A percentile compares a stretch with the other conserved stretches of the same genome.
Conservation (phyloP, 2,113 vertebrate genomes). For the Pachyramphus minor region DNA sequence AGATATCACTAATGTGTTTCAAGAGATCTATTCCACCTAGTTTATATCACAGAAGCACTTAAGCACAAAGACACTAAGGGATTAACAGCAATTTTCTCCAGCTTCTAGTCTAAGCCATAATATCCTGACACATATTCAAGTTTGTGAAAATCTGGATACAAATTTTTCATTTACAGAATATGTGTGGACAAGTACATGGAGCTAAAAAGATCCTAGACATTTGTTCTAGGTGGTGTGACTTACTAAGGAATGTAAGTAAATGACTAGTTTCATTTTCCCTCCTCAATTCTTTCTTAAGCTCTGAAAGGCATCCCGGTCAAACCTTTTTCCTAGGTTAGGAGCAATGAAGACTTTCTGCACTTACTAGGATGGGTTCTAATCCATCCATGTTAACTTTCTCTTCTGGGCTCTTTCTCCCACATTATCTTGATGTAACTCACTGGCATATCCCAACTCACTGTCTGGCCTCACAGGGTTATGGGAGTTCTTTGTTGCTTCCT, state of each 20-base stretch:
- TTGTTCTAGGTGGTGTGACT: neutral
- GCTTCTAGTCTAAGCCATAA: neutral
- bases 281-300: neutral
- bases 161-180: neutral
- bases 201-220: neutral
- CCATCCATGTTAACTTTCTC: neutral
- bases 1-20: neutral
- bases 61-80: neutral
- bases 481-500: neutral
- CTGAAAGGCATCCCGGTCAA: neutral
- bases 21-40: too few relatives aligned
- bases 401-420: neutral
- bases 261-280: neutral
- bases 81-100: neutral
- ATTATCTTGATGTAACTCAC: neutral
- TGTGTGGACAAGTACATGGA: neutral
- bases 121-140: neutral
- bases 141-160: neutral
- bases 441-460: neutral
- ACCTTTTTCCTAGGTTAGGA: neutral
- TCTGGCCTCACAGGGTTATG: neutral
- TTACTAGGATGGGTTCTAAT: neutral
- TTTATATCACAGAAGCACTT: neutral
- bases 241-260: neutral
- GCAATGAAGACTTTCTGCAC: neutral